Base-by-base conservation (phyloP, 2,113 vertebrate genomes). In the Saguinus imperator region DNA sequence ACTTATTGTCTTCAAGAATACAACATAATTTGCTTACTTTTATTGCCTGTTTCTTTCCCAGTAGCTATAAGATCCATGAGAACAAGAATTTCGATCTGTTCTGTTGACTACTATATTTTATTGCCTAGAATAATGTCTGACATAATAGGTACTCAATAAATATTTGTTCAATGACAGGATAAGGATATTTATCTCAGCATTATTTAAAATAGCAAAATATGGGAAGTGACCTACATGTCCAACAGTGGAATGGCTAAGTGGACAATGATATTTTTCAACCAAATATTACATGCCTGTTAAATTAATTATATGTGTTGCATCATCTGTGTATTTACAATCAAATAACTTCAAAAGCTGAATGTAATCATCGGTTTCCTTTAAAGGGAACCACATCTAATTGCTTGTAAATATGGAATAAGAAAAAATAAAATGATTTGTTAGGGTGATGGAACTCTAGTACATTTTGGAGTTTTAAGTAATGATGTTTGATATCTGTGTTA, bases 11-110 rank as follows among this genome's bases (percentile, higher is more conserved):
- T 97, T 73, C 57, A 88, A 73, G 10, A 29, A 64, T 77, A 80
- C 43, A 17, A n/a, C 14, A 57, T 81, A 35, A 90, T 91, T 77
- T 90, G 5, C 21, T 91, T 43, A 64, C 83, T 96, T 95, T 94
- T 79, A 66, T 80, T 73, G 7, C 27, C 25, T 83, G 27, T 86
- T n/a, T 93, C 35, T 91, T 87, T 92, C 40, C 10, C 25, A 73
- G 55, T 93, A 57, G 32, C 77, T 68, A 83, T 61, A 48, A 79
- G 81, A 25, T 87, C 23, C 32, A 80, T 64, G 32, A 89, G 50
- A 27, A 61, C 52, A 91, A 25, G n/a, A 40, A 68, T 91, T 73
- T 85, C 75, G 45, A 88, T 76, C 76, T 89, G 27, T 70, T 79
- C 21, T 86, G 23, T 52, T 95, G 50, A 86, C 12, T 91, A 2